These are phyloP conservation scores for Diabrotica undecimpunctata DNA, from an alignment of 1,140 invertebrate genomes.

Conservation along the genomic window DNA sequence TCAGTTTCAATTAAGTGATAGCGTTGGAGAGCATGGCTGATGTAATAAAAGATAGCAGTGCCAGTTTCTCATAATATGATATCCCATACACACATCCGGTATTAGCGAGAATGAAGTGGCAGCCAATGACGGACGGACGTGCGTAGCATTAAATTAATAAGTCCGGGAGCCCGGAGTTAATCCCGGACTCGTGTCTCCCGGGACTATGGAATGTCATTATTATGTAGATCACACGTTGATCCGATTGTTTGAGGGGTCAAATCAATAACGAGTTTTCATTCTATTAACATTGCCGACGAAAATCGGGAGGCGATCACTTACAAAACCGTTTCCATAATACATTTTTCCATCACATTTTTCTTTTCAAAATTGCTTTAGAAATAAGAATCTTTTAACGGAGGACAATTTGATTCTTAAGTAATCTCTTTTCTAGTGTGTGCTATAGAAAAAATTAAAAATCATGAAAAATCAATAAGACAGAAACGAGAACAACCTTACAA, in stretches of 20 bases:
- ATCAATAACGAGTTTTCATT: conserved; percentile 35
- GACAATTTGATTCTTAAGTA: no score
- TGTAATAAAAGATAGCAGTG: conserved; percentile 40
- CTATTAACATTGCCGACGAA: conserved; percentile 9
- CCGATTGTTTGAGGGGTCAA: conserved; percentile 31
- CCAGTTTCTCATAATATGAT: conserved; percentile 42
- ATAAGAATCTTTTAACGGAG: no score
- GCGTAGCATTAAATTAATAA: conserved; percentile 47
- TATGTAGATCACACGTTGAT: conserved; percentile 43
- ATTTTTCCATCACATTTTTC: background rate
- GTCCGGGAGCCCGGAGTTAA: conserved; percentile 40
- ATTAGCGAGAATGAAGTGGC: conserved; percentile 41
- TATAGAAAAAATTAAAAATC: no score
- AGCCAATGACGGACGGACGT: conserved; percentile 46
- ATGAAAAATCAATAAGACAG: no score
- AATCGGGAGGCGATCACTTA: background rate
- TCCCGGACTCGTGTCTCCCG: conserved; percentile 43
- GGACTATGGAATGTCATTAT: conserved; percentile 43
- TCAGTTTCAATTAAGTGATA: conserved; percentile 41
- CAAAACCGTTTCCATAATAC: background rate
- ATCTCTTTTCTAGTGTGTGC: no score
- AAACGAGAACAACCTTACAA: no score
- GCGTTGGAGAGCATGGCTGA: conserved; percentile 25
- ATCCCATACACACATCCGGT: conserved; percentile 36
- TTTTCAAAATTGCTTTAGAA: no score